Conservation (phyloP, 2,888 invertebrate species). For the Tenthredo notha region DNA sequence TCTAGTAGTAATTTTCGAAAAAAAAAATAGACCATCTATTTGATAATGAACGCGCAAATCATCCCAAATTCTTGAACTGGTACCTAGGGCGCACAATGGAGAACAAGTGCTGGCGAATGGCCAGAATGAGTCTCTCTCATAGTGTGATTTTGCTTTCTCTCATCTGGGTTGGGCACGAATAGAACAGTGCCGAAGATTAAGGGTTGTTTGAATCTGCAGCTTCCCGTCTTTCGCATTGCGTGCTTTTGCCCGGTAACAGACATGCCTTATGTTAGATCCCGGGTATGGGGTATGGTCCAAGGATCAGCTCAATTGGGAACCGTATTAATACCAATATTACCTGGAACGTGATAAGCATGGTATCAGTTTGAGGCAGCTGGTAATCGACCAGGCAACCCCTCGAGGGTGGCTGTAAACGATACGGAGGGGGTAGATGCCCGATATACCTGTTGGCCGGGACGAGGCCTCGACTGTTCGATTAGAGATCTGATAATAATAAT, state of each 20-base stretch:
- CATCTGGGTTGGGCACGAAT: conserved; percentile 27
- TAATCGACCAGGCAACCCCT: conserved; percentile 69
- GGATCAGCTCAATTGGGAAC: conserved; percentile 44
- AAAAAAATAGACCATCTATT: not conserved
- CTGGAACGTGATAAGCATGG: conserved; percentile 72
- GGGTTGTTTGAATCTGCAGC: conserved; percentile 5
- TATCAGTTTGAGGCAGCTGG: conserved; percentile 72
- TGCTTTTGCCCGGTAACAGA: conserved; percentile 15
- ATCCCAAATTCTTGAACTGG: not conserved
- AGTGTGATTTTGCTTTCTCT: not conserved
- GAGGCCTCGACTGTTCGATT: conserved; percentile 64
- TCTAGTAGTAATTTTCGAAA: not conserved
- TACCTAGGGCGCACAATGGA: not conserved
- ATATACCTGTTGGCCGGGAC: conserved; percentile 62
- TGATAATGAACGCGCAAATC: not conserved
- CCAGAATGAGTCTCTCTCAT: not conserved
- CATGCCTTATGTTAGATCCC: not conserved
- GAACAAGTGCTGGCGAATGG: conserved; percentile 3
- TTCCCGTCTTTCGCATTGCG: not conserved
- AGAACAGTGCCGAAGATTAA: conserved; percentile 13
- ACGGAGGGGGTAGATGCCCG: conserved; percentile 65
- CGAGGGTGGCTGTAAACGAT: conserved; percentile 58
- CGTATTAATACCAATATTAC: conserved; percentile 46
- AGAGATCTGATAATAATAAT: conserved; percentile 67
- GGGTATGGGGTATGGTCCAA: conserved; percentile 1